phyloP scores from a whole-genome alignment of 2,113 vertebrate genomes.

The Pygoscelis antarcticus region DNA sequence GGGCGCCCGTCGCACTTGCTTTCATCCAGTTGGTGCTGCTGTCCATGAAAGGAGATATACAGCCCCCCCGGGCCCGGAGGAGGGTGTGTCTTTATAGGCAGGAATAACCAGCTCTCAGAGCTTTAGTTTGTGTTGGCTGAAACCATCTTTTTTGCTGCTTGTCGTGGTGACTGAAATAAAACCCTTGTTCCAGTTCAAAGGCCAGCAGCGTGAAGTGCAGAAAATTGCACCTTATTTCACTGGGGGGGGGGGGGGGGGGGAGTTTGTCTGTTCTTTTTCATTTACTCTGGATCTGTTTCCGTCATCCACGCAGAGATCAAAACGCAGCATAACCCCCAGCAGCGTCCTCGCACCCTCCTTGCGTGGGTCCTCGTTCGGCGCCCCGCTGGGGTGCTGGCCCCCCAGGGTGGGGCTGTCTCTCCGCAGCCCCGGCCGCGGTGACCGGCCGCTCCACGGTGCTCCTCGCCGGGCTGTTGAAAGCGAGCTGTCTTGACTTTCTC shows the following conservation, averaged over 20 bases:
- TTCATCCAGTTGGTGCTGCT: background rate
- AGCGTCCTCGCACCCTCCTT: background rate
- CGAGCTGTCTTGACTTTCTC: background rate
- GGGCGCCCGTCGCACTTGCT: background rate
- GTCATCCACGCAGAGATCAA: background rate
- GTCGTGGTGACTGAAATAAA: background rate
- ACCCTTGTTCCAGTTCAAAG: background rate
- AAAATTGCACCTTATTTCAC: background rate
- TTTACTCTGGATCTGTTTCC: background rate
- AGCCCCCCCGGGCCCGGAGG: background rate
- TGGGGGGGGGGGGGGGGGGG: no score
- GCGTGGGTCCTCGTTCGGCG: fast-evolving
- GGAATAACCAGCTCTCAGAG: slow-evolving; percentile 18
- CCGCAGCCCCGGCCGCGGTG: background rate
- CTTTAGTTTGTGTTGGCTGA: background rate
- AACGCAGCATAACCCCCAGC: background rate
- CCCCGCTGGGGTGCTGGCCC: fast-evolving
- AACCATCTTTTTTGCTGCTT: background rate
- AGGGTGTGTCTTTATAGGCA: background rate
- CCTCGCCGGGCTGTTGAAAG: background rate
- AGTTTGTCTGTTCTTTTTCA: fast-evolving
- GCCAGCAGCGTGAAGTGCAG: background rate
- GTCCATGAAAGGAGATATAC: background rate
- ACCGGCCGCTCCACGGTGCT: fast-evolving
- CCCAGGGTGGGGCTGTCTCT: background rate